Conservation (phyloP, 2,888 invertebrate species). For the Ectemnius continuus region DNA sequence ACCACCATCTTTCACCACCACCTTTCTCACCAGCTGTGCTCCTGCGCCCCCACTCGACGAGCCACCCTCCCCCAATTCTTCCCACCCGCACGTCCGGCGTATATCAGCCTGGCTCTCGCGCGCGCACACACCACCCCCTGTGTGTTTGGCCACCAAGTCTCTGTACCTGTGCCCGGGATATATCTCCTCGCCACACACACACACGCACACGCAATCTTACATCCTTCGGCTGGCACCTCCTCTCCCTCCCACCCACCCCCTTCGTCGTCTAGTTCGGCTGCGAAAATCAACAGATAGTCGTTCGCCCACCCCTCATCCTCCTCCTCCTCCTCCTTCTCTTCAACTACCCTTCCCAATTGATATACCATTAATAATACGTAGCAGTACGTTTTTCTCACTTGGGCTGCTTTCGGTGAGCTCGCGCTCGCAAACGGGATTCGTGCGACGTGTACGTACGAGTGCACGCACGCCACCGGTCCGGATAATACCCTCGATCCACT, state of each 20-base stretch:
- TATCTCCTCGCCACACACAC: too few species aligned
- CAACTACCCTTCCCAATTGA: background rate
- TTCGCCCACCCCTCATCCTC: background rate
- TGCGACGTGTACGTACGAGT: constrained; percentile 66
- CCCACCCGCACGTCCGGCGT: background rate
- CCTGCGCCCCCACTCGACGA: background rate
- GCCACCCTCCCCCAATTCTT: too few species aligned
- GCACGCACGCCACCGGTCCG: constrained; percentile 61
- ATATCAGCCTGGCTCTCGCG: too few species aligned
- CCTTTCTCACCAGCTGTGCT: constrained; percentile 20
- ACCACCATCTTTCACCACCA: constrained; percentile 28
- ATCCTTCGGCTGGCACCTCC: too few species aligned
- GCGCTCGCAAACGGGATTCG: constrained; percentile 26
- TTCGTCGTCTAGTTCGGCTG: too few species aligned
- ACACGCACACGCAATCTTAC: too few species aligned
- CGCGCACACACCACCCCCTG: background rate
- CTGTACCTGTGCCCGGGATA: too few species aligned
- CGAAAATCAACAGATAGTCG: too few species aligned
- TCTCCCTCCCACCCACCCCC: too few species aligned
- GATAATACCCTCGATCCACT: constrained; percentile 62
- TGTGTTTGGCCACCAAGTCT: too few species aligned
- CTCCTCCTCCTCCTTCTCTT: too few species aligned
- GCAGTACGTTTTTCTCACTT: background rate
- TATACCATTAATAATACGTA: too few species aligned
- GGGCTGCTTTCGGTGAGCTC: constrained; percentile 7